phyloP scores from a whole-genome alignment of 2,113 vertebrate species.

The Apodemus speciosus region DNA sequence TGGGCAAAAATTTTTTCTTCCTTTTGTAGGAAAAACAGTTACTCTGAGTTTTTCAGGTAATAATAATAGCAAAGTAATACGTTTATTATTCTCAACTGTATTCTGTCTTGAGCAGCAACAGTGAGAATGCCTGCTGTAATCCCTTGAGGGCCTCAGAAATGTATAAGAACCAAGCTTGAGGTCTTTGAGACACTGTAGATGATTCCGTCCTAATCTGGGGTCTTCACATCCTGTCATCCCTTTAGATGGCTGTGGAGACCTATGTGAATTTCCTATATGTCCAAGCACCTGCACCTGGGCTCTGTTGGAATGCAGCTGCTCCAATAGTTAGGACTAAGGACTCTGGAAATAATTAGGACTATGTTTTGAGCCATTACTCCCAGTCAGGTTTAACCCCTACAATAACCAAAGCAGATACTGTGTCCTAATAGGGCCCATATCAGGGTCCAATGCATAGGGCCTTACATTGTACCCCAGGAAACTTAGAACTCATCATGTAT shows the following conservation, averaged over 20 bases:
- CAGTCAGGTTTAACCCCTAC: not conserved
- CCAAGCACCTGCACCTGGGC: not conserved
- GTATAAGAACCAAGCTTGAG: not conserved
- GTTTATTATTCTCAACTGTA: not conserved
- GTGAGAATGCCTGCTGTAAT: not conserved
- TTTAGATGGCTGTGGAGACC: not conserved
- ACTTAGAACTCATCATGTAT: not conserved
- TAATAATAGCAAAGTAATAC: not conserved
- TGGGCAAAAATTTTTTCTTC: conserved; percentile 68
- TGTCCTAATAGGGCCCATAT: not conserved
- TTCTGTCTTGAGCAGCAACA: not conserved
- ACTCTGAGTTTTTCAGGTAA: not conserved
- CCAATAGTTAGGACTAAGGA: not conserved
- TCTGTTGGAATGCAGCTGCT: not conserved
- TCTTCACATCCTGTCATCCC: not conserved
- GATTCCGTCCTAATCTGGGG: not conserved
- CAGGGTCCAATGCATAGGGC: not conserved
- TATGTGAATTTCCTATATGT: not conserved
- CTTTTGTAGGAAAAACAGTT: conserved; percentile 32
- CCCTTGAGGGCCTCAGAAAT: not conserved
- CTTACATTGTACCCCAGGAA: not conserved
- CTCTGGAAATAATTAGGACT: not conserved
- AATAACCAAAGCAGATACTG: not conserved
- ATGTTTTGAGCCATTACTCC: not conserved
- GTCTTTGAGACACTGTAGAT: no score